Conservation (phyloP, 2,797 vertebrate genomes). For the Nothura maculosa region DNA sequence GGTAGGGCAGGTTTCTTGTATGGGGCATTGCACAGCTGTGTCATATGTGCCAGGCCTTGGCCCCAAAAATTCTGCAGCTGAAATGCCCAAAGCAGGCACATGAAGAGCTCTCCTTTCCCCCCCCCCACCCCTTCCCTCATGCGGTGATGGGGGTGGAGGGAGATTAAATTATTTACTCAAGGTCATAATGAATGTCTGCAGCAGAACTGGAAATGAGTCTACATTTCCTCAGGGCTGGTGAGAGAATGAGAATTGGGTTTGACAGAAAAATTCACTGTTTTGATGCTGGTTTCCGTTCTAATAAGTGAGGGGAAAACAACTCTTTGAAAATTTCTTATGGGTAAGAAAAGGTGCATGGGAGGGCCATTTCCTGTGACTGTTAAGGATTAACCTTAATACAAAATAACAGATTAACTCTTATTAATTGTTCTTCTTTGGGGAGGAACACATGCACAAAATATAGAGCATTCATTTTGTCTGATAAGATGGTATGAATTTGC, state of each 20-base stretch:
- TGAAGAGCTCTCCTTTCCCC: neutral
- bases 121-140: neutral
- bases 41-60: neutral
- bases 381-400: neutral
- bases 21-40: neutral
- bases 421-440: neutral
- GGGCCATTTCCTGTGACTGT: neutral
- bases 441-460: neutral
- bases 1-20: neutral
- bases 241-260: constrained; percentile 5
- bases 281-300: neutral
- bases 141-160: neutral
- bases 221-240: neutral
- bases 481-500: neutral
- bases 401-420: neutral
- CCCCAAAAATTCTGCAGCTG: neutral
- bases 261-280: neutral
- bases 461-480: neutral
- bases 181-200: neutral
- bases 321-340: neutral
- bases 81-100: neutral
- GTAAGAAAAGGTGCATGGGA: neutral
- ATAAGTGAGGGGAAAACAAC: neutral
- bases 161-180: constrained; percentile 17
- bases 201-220: neutral